Conservation (phyloP, 2,113 vertebrate genomes). For the Siphamia tubifer region DNA sequence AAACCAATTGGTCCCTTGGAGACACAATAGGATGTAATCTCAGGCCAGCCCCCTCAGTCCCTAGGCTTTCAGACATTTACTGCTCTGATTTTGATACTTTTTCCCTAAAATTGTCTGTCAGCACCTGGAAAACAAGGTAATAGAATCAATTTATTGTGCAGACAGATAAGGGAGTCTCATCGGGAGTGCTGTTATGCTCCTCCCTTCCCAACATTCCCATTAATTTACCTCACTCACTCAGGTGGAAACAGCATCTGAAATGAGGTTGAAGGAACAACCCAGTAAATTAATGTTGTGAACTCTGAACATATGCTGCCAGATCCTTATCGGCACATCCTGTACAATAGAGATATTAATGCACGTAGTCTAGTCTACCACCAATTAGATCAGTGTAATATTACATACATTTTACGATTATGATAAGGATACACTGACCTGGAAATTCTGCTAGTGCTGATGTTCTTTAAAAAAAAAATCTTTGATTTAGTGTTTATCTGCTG, state of each 20-base stretch:
- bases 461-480: no score
- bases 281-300: conserved; percentile 48
- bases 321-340: background rate
- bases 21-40: conserved; percentile 18
- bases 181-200: conserved; percentile 4
- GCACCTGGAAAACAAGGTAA: conserved; percentile 46
- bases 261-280: conserved; percentile 27
- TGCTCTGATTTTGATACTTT: conserved; percentile 33
- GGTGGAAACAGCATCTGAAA: conserved; percentile 55
- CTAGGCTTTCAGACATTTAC: conserved; percentile 1
- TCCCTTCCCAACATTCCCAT: conserved; percentile 29
- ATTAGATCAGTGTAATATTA: no score
- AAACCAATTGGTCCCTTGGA: conserved; percentile 4
- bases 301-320: background rate
- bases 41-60: conserved; percentile 1
- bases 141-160: conserved; percentile 58
- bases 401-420: no score
- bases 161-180: conserved; percentile 37
- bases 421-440: no score
- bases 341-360: conserved; percentile 1
- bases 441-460: no score
- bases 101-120: conserved; percentile 45
- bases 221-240: conserved; percentile 57
- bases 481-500: no score
- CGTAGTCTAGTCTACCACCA: background rate